Evolutionary conservation across 2,888 invertebrate genomes (phyloP), one percentile per base, ranked within the genome.

Genomic region (Drosophila fungiperda): DNA sequence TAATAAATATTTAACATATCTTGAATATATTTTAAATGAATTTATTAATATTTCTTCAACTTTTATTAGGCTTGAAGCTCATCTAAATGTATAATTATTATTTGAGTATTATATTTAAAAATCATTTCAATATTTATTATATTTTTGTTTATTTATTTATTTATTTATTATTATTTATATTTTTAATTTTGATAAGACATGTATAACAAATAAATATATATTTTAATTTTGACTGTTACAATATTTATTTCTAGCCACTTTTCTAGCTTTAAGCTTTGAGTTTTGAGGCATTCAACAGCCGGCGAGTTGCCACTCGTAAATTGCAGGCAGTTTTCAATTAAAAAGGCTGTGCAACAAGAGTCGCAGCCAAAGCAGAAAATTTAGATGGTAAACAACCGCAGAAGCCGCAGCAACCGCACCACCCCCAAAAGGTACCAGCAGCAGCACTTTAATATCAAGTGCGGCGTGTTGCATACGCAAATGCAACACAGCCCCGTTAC

Each of bases 371-470:
- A 36, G 32, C 58, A 40, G 57, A 38, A 64, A 63, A 73, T 59
- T 57, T 62, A 67, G 71, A 20, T 50, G 78, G 68, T 45, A 23
- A 62, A 58, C 40, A 48, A 38, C 73, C 67, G 45, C 61, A 58
- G 60, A n/a, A 73, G 33, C 65, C 66, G 49, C 60, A 58, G 42
- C n/a, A 78, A 55, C 65, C 66, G 60, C 60, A 53, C 7, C 59
- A 68, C 20, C n/a, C 54, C 53, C 4, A 45, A 35, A 58, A 26
- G 55, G 74, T 74, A 69, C 62, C 66, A 53, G 35, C 50, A 29
- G 29, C 29, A 29, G 35, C 60, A 58, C 80, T 80, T 80, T 82
- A 82, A 80, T 82, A 79, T 71, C 65, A 79, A 79, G 80, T 79
- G 80, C 32, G 48, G 58, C 40, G 55, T 57, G 70, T 68, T 76